These are phyloP conservation scores for Stictocephala bisonia DNA, from an alignment of 2,888 invertebrate species.

Conservation along the genomic window DNA sequence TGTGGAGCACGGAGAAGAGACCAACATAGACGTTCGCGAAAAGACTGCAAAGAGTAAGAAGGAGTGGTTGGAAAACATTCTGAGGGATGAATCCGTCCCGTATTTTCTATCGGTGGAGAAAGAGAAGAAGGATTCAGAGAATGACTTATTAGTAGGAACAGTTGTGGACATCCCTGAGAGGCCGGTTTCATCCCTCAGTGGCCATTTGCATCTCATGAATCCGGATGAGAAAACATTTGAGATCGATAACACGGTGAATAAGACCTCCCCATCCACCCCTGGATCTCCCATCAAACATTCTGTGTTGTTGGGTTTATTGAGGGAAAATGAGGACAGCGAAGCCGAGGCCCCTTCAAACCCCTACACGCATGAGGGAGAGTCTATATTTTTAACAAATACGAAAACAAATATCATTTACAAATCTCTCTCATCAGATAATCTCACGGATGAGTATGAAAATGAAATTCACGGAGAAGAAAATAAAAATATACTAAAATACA, in stretches of 20 bases:
- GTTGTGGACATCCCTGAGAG: not conserved
- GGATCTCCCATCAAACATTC: conserved; percentile 11
- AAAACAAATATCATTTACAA: conserved; percentile 43
- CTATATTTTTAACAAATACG: conserved; percentile 37
- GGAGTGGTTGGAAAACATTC: conserved; percentile 26
- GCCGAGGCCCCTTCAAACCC: not conserved
- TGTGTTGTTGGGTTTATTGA: conserved; percentile 23
- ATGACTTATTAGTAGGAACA: not conserved
- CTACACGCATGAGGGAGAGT: conserved; percentile 8
- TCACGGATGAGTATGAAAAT: conserved; percentile 25
- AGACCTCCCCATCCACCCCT: conserved; percentile 7
- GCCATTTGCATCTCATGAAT: conserved; percentile 34
- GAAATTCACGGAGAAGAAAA: not conserved
- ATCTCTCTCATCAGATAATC: conserved; percentile 36
- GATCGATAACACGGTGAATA: not conserved
- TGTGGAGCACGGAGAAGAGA: not conserved
- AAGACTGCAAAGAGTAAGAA: conserved; percentile 21
- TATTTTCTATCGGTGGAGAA: conserved; percentile 2
- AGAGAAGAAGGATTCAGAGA: not conserved
- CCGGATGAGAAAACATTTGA: not conserved
- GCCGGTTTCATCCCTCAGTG: not conserved
- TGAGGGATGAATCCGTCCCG: not conserved
- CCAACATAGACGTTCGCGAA: not conserved
- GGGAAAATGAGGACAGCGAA: not conserved
- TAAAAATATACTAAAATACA: not conserved